These are phyloP conservation scores for Oceanites oceanicus DNA, from an alignment of 2,113 vertebrate species.

Conservation along the genomic window DNA sequence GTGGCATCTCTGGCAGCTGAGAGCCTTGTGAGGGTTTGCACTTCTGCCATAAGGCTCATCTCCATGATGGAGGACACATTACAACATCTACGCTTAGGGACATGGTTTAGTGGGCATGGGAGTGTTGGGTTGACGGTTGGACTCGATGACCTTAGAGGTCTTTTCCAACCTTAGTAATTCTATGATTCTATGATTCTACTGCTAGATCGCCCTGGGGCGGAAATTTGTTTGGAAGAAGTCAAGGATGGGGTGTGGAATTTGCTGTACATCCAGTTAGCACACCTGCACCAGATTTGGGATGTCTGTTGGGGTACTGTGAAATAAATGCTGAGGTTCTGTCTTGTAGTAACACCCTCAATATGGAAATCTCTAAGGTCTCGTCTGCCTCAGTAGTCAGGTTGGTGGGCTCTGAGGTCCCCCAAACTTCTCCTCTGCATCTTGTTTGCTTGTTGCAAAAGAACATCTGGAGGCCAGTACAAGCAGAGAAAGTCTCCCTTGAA, in stretches of 20 bases:
- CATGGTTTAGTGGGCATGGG: too few species aligned
- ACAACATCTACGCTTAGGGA: background rate
- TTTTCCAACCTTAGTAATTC: too few species aligned
- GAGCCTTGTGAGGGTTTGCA: background rate
- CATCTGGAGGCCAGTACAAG: background rate
- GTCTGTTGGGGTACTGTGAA: background rate
- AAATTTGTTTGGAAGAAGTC: background rate
- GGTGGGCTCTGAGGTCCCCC: background rate
- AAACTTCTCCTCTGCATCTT: background rate
- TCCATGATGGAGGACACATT: background rate
- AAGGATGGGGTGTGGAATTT: background rate
- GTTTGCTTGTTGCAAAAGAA: background rate
- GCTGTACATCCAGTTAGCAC: background rate
- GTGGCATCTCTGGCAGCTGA: background rate
- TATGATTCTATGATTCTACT: too few species aligned
- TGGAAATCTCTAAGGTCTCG: background rate
- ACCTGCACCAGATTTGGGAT: background rate
- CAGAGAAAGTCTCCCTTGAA: background rate
- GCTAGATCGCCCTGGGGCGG: background rate
- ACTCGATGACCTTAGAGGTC: too few species aligned
- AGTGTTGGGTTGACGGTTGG: too few species aligned
- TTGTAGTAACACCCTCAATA: background rate
- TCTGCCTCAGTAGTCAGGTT: background rate
- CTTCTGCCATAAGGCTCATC: background rate
- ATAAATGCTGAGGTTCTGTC: background rate